phyloP scores from a whole-genome alignment of 2,888 invertebrate species.

The Hydraecia micacea region DNA sequence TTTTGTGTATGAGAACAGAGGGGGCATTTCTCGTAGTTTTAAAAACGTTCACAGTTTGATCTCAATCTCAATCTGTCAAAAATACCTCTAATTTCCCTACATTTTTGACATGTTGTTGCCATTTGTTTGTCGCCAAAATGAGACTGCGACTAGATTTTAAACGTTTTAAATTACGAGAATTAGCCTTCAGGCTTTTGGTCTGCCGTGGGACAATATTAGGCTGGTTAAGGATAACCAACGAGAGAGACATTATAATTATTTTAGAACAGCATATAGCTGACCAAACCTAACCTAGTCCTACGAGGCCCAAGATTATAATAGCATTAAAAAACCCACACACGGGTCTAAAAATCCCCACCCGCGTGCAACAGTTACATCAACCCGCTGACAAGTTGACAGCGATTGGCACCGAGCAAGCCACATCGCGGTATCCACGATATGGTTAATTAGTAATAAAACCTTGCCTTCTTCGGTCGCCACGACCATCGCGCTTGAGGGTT shows the following conservation, averaged over 20 bases:
- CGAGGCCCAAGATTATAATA: no score
- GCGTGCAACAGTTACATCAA: slow-evolving; percentile 71
- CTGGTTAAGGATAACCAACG: neutral
- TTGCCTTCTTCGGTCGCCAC: slow-evolving; percentile 66
- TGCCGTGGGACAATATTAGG: neutral
- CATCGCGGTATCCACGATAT: slow-evolving; percentile 76
- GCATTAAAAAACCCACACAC: slow-evolving; percentile 6
- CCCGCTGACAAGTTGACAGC: slow-evolving; percentile 77
- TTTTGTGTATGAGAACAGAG: neutral
- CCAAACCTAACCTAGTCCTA: neutral
- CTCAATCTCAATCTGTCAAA: no score
- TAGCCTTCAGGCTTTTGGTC: no score
- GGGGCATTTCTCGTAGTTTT: no score
- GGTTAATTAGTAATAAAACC: slow-evolving; percentile 81
- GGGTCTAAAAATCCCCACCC: slow-evolving; percentile 38
- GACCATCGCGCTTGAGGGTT: slow-evolving; percentile 61
- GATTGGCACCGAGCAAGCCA: slow-evolving; percentile 74
- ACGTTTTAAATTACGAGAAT: no score
- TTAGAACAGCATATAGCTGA: no score
- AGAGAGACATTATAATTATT: neutral
- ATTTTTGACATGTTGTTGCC: no score
- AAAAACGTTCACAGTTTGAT: no score
- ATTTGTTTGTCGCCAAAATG: no score
- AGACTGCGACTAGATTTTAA: neutral
- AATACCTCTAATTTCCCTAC: no score